phyloP scores from a whole-genome alignment of 2,888 invertebrate genomes.

The Leptinotarsa tumamoca region DNA sequence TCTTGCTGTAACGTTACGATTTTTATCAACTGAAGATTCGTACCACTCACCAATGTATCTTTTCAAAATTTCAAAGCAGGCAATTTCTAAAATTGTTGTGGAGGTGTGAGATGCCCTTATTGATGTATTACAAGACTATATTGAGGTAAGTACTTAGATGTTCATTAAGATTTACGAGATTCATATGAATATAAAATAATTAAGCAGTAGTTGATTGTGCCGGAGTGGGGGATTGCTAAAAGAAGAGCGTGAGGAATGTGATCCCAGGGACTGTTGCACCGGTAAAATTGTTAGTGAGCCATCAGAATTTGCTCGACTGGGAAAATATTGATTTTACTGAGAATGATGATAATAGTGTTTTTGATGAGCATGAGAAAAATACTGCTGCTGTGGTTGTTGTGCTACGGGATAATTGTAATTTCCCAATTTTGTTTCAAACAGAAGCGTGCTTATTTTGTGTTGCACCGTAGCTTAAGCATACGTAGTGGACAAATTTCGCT shows the following conservation, averaged over 20 bases:
- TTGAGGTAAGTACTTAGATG: background rate
- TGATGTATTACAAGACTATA: too few relatives aligned
- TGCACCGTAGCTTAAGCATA: conserved; percentile 22
- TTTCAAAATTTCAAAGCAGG: too few relatives aligned
- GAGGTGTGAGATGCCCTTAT: too few relatives aligned
- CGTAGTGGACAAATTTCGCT: conserved; percentile 23
- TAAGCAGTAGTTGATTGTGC: background rate
- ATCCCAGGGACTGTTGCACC: conserved; percentile 25
- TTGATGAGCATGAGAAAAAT: background rate
- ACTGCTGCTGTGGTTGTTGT: conserved; percentile 29
- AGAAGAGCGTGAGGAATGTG: conserved; percentile 21
- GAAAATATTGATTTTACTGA: conserved; percentile 30
- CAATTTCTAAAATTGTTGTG: too few relatives aligned
- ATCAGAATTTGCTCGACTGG: conserved; percentile 28
- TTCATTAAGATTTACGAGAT: conserved; percentile 12
- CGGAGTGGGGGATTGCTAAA: background rate
- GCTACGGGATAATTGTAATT: conserved; percentile 36
- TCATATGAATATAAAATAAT: conserved; percentile 12
- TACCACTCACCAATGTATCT: too few relatives aligned
- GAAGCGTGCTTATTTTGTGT: conserved; percentile 30
- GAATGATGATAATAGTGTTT: conserved; percentile 30
- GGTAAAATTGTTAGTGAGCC: conserved; percentile 34
- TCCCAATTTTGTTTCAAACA: conserved; percentile 34
- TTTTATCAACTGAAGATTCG: too few relatives aligned
- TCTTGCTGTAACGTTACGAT: too few relatives aligned